Conservation (phyloP, 2,888 invertebrate genomes). For the Anorthoa munda region DNA sequence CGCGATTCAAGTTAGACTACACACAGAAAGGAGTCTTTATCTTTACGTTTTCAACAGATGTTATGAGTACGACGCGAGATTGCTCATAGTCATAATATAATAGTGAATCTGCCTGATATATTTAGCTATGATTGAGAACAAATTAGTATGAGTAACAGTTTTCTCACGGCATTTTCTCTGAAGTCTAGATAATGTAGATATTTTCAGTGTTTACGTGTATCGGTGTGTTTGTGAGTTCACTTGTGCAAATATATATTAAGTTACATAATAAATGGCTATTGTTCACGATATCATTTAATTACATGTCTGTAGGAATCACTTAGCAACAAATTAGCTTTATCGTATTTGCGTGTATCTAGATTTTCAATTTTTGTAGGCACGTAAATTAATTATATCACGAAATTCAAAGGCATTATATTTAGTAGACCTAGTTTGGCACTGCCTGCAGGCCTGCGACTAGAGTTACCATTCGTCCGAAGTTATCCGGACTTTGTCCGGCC, state of each 20-base stretch:
- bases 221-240: neutral
- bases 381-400: neutral
- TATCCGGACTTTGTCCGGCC: too few species aligned
- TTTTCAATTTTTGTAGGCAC: neutral
- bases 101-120: conserved; percentile 44
- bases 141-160: conserved; percentile 8
- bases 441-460: neutral
- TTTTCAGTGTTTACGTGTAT: conserved; percentile 9
- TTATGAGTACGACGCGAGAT: neutral
- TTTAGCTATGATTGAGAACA: conserved; percentile 44
- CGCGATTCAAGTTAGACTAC: neutral
- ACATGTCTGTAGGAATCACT: neutral
- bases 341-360: neutral
- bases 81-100: neutral
- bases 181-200: neutral
- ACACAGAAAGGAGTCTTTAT: neutral
- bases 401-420: neutral
- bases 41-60: neutral
- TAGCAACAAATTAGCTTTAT: neutral
- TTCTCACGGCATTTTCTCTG: neutral
- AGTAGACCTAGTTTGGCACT: neutral
- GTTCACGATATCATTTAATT: neutral
- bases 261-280: neutral
- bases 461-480: too few species aligned
- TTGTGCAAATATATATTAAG: neutral